Evolutionary conservation across 1,140 invertebrate species (phyloP).

Genomic region (Homalodisca vitripennis): DNA sequence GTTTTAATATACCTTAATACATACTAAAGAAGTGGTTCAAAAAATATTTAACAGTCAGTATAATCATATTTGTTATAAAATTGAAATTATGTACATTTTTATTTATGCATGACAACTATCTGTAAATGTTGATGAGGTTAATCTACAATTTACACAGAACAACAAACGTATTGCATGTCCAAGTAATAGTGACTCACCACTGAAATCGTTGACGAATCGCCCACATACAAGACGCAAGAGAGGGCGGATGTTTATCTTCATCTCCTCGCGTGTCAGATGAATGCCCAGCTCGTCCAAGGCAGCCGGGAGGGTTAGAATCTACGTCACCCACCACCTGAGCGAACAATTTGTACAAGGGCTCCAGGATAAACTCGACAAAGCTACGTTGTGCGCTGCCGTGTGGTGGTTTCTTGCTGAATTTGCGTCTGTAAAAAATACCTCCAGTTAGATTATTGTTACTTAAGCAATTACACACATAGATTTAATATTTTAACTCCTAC

Average conservation of each 20-base stretch:
- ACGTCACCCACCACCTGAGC: conserved; percentile 98
- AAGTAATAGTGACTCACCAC: conserved; percentile 49
- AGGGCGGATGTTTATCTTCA: conserved; percentile 95
- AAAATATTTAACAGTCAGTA: too few species aligned
- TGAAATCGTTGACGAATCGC: conserved; percentile 93
- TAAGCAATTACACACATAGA: background rate
- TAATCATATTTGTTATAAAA: background rate
- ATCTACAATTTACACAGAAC: background rate
- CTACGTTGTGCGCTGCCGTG: conserved; percentile 89
- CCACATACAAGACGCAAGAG: conserved; percentile 88
- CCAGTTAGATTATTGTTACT: background rate
- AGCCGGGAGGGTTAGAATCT: conserved; percentile 78
- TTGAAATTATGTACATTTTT: background rate
- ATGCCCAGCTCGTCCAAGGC: conserved; percentile 92
- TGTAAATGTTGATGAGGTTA: background rate
- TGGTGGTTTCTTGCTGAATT: conserved; percentile 93
- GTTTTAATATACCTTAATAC: too few species aligned
- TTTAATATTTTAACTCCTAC: background rate
- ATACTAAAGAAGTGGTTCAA: too few species aligned
- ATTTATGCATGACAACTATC: background rate
- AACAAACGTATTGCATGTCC: background rate
- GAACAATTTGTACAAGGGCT: conserved; percentile 98
- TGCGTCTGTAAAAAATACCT: conserved; percentile 58
- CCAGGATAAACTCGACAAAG: conserved; percentile 98
- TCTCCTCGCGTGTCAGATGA: conserved; percentile 90